These are phyloP conservation scores for Perca flavescens DNA, from an alignment of 2,113 vertebrate species.

Conservation along the genomic window DNA sequence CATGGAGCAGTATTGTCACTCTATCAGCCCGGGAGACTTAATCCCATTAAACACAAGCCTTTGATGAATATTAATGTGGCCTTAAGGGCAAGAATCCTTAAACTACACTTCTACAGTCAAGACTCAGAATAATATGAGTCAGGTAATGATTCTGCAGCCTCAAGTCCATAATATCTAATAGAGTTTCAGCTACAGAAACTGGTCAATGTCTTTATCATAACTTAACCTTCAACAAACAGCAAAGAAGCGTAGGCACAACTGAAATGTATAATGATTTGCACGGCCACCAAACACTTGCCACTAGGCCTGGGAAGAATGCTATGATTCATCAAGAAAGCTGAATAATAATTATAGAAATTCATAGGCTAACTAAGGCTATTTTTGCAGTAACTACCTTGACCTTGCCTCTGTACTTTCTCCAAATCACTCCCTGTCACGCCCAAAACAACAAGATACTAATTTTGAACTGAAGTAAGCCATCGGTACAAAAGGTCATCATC, in stretches of 20 bases:
- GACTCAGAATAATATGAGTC: slow-evolving; percentile 46
- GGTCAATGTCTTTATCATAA: background rate
- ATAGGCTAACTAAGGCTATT: background rate
- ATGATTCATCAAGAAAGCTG: background rate
- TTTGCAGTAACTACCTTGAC: background rate
- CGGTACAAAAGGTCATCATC: background rate
- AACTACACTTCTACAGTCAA: slow-evolving; percentile 41
- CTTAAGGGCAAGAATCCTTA: slow-evolving; percentile 58
- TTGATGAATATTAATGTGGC: slow-evolving; percentile 76
- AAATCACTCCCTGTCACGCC: background rate
- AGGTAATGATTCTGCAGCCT: slow-evolving; percentile 35
- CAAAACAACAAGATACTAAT: background rate
- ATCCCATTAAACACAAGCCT: slow-evolving; percentile 66
- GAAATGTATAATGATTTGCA: background rate
- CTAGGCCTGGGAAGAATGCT: background rate
- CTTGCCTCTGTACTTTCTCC: background rate
- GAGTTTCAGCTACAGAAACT: slow-evolving; percentile 1
- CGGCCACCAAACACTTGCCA: background rate
- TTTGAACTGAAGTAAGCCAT: background rate
- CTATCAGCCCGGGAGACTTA: slow-evolving; percentile 60
- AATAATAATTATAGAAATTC: background rate
- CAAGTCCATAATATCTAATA: slow-evolving; percentile 3
- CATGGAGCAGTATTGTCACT: slow-evolving; percentile 41
- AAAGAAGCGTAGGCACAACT: background rate
- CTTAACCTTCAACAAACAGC: background rate